Base-by-base conservation (phyloP, 1,140 invertebrate species). In the Sweltsa coloradensis region DNA sequence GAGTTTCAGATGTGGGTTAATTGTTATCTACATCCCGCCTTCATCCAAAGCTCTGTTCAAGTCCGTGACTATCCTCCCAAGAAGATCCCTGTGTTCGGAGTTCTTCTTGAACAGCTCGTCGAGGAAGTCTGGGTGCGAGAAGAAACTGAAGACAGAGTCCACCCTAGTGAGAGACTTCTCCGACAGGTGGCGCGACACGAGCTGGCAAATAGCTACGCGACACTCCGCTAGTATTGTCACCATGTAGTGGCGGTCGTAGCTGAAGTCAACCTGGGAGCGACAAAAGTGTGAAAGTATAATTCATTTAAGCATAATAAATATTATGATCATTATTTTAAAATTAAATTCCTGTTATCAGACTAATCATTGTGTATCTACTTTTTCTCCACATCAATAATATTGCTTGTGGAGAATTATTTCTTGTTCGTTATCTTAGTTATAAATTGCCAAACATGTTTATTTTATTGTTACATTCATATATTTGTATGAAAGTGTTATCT, bases 191-290 rank as follows among this genome's bases (percentile, higher is more conserved):
- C 76, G 73, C 51, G 74, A 72, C 18, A 92, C 84, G 34, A 95
- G 72, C 13, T 66, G 66, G 51, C 79, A 78, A n/a, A 93, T 70
- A 18, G 81, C 65, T 47, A 59, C 65, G 43, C 75, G 75, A 55
- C 77, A 86, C 60, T 81, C 85, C 49, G 71, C 74, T 14, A 92
- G 65, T 1, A 76, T 76, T 37, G 73, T 69, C 16, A 75, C 71
- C 50, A 94, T 63, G 63, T 86, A 92, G 29, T 72, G 71, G 47
- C 80, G 72, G 58, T 95, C 89, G 59, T 89, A 93, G 50, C 85
- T 89, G 62, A 86, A 93, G 42, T 93, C 89, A 24, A 93, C n/a
- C 79, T n/a, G n/a, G n/a, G n/a, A n/a, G n/a, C n/a, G n/a, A n/a
- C 60, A 85, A 40, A 16, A 47, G 40, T 40, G 9, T 18, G 9